Conservation (phyloP, 2,113 vertebrate genomes). For the Rattus norvegicus region DNA sequence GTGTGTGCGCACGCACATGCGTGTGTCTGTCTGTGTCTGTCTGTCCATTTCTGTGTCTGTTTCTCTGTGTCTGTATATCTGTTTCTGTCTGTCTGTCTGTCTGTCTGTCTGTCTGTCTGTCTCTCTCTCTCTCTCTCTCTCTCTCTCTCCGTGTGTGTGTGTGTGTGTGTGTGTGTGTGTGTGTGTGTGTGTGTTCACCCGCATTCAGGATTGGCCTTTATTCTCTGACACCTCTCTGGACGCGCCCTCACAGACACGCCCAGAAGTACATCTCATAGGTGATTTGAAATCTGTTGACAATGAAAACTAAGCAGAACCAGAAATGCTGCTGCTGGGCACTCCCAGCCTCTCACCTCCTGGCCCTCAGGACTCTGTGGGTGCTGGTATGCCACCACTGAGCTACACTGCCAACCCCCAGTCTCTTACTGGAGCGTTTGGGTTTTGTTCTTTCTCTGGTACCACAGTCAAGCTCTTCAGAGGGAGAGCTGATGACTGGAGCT, state of each 20-base stretch:
- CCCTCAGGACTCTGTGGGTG: neutral
- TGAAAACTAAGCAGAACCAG: neutral
- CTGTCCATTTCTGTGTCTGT: too few relatives aligned
- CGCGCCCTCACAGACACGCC: neutral
- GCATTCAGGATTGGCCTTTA: neutral
- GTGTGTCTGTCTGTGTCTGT: too few relatives aligned
- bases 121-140: too few relatives aligned
- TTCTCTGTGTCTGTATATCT: too few relatives aligned
- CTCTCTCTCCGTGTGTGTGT: neutral
- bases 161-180: neutral
- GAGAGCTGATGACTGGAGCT: neutral
- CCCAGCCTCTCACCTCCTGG: neutral
- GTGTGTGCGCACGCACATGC: too few relatives aligned
- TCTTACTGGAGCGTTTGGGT: neutral
- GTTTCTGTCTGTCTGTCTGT: too few relatives aligned
- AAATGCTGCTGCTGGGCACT: too few relatives aligned
- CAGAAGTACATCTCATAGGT: neutral
- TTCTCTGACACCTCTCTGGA: neutral
- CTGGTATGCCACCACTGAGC: neutral
- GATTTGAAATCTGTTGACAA: neutral
- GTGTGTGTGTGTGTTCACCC: neutral
- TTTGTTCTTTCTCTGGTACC: neutral
- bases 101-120: too few relatives aligned
- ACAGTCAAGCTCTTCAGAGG: neutral
- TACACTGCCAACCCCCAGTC: too few relatives aligned